These are phyloP conservation scores for Frieseomelitta varia DNA, from an alignment of 1,140 invertebrate genomes.

Conservation along the genomic window DNA sequence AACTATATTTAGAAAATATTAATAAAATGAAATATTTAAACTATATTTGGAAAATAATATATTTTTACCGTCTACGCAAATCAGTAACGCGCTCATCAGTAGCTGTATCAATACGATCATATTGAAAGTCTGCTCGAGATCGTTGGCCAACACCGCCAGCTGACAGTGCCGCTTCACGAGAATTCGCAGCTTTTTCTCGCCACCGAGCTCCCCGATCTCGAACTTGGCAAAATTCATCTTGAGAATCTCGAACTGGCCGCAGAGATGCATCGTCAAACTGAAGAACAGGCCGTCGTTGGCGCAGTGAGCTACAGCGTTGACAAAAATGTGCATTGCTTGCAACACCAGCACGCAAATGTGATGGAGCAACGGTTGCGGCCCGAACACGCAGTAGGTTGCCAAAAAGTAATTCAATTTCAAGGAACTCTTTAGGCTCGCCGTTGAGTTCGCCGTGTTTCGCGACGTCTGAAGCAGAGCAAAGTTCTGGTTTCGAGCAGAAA, in stretches of 20 bases:
- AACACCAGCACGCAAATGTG: slow-evolving; percentile 23
- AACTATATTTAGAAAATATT: no score
- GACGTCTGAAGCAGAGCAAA: neutral
- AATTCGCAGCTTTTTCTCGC: neutral
- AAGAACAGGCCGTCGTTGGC: slow-evolving; percentile 67
- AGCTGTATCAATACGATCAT: slow-evolving; percentile 51
- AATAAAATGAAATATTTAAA: no score
- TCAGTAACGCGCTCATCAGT: slow-evolving; percentile 48
- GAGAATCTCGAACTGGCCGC: slow-evolving; percentile 58
- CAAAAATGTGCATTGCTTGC: slow-evolving; percentile 43
- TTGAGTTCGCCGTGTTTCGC: neutral
- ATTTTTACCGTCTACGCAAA: slow-evolving; percentile 65
- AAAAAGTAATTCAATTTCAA: slow-evolving; percentile 36
- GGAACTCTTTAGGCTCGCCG: neutral
- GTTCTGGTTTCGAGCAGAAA: neutral
- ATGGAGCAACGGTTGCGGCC: neutral
- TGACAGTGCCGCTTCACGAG: slow-evolving; percentile 48
- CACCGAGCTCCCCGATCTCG: neutral
- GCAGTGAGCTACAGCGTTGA: slow-evolving; percentile 52
- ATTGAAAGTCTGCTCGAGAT: slow-evolving; percentile 53
- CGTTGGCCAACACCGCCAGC: slow-evolving; percentile 30
- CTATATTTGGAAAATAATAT: no score
- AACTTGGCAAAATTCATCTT: slow-evolving; percentile 40
- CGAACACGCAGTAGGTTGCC: slow-evolving; percentile 56
- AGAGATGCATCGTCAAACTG: slow-evolving; percentile 56